Evolutionary conservation across 92 coral and sea anemone species (phyloP), one percentile per base, ranked within the genome.

Genomic region (Bergia puertoricense): DNA sequence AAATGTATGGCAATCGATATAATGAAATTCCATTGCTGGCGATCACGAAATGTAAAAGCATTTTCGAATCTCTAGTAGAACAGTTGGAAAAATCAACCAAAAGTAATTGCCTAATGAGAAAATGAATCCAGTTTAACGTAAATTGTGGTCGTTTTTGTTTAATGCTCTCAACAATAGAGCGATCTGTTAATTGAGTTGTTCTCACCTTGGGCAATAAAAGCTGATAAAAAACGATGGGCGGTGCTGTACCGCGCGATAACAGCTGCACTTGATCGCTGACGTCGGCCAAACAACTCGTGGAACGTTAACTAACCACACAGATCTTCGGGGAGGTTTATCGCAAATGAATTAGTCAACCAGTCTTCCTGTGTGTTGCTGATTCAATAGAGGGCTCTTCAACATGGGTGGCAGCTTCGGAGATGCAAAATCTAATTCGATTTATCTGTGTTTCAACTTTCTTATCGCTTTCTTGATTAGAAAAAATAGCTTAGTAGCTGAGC

Each of bases 151-250:
- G 79, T 72, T 84, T 84, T 84, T 38, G 68, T 46, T 16, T 74
- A 71, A 84, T 71, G 72, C 38, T 84, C 54, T 40, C 23, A 84
- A 84, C 87, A 84, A 84, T 84, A 51, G 79, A 23, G 44, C 78
- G 56, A 74, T 84, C 77, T 84, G 79, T 72, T 84, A 84, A 84
- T 84, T 45, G 50, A 4, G n/a, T 84, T 84, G 87, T 84, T 69
- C 87, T 37, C 87, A 84, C 87, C 87, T 84, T 51, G 67, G 77
- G 87, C 87, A 46, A 84, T 71, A 84, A 69, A 48, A 84, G 77
- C 67, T 48, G 87, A 48, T 84, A 72, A 71, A 44, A 84, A 84
- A 57, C 77, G 75, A 84, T 71, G 77, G 79, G 87, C 66, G 79
- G 79, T 71, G 78, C 79, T 71, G 18, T 69, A 36, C 62, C 14